Conservation (phyloP, 2,113 vertebrate genomes). For the Microcebus jonahi region DNA sequence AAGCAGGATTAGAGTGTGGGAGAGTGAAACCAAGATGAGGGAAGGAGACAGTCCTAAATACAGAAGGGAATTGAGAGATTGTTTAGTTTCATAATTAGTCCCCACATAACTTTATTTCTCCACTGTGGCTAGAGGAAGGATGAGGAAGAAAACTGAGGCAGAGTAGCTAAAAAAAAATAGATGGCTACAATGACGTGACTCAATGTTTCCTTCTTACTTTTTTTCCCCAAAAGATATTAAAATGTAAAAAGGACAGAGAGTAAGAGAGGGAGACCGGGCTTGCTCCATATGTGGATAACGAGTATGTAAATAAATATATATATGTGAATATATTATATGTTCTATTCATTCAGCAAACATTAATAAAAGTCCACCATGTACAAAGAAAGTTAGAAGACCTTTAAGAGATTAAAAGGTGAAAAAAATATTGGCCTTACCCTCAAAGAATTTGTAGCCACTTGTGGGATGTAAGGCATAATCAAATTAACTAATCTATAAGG, state of each 20-base stretch:
- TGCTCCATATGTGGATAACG: neutral
- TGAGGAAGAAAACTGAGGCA: neutral
- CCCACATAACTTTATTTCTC: neutral
- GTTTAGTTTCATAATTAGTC: neutral
- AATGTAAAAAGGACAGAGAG: neutral
- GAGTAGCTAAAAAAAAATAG: neutral
- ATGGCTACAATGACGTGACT: neutral
- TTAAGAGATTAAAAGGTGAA: neutral
- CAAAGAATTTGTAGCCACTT: neutral
- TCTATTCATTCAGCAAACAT: neutral
- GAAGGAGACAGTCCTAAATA: neutral
- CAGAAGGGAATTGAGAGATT: neutral
- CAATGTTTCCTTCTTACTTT: neutral
- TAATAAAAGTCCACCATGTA: neutral
- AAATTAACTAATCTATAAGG: neutral
- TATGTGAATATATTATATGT: neutral
- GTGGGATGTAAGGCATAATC: neutral
- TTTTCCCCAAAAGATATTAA: neutral
- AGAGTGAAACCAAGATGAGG: neutral
- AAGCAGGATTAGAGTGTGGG: neutral
- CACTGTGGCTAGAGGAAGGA: neutral
- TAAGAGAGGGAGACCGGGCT: neutral
- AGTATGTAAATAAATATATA: neutral
- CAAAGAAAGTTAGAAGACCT: neutral
- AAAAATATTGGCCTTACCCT: neutral